phyloP scores from a whole-genome alignment of 92 coral and sea anemone genomes.

The Parazoanthus darwini region DNA sequence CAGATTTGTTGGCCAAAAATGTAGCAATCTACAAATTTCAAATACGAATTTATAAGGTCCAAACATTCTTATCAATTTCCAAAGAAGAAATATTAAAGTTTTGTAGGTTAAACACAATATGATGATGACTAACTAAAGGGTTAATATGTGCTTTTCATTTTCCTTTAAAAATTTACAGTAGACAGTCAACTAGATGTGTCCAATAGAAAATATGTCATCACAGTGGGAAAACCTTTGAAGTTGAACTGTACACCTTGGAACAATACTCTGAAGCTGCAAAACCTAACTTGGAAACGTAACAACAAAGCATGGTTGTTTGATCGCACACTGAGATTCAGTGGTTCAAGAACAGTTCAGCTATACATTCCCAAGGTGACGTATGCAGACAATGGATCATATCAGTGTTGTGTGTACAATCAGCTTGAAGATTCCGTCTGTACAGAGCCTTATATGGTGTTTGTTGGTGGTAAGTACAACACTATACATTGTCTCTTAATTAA shows the following conservation, averaged over 20 bases:
- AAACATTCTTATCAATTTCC: too few relatives aligned
- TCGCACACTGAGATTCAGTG: background rate
- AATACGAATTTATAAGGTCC: too few relatives aligned
- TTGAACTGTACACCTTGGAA: conserved; percentile 31
- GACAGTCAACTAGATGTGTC: background rate
- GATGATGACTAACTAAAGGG: too few relatives aligned
- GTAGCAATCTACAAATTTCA: too few relatives aligned
- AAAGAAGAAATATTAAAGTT: too few relatives aligned
- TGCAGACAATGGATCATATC: conserved; percentile 27
- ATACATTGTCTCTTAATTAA: too few relatives aligned
- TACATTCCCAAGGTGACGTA: conserved; percentile 29
- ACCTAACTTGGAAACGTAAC: conserved; percentile 34
- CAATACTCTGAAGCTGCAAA: conserved; percentile 9
- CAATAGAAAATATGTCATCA: background rate
- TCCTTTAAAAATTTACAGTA: too few relatives aligned
- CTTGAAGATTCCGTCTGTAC: background rate
- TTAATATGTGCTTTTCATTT: background rate
- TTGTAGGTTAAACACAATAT: too few relatives aligned
- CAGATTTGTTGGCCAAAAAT: too few relatives aligned
- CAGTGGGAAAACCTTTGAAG: background rate
- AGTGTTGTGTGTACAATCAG: conserved; percentile 14
- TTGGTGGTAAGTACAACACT: conserved; percentile 24
- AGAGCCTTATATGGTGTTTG: background rate
- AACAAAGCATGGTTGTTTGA: conserved; percentile 36
- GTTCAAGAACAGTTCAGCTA: conserved; percentile 20